A percentile compares a stretch with the other conserved stretches of the same genome.
Conservation (phyloP, 1,140 invertebrate species). For the Trigoniulus corallinus region DNA sequence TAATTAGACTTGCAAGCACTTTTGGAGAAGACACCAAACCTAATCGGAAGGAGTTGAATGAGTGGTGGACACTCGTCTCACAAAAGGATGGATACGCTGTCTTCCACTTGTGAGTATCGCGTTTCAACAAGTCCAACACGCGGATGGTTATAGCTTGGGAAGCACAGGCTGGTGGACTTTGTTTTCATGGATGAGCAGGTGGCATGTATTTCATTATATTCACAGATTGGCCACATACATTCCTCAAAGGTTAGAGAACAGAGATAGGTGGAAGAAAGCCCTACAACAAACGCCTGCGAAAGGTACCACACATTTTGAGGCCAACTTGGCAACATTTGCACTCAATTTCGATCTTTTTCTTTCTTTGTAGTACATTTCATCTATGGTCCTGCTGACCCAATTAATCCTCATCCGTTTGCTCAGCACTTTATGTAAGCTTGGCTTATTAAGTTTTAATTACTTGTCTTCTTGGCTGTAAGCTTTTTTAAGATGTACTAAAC, state of each 20-base stretch:
- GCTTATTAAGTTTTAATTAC: no score
- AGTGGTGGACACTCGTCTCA: slow-evolving; percentile 16
- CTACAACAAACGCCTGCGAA: slow-evolving; percentile 15
- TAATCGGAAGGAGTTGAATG: slow-evolving; percentile 16
- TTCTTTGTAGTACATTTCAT: slow-evolving; percentile 9
- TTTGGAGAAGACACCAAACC: slow-evolving; percentile 12
- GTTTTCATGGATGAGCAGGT: neutral
- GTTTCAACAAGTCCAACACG: no score
- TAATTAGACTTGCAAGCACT: neutral
- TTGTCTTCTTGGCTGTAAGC: neutral
- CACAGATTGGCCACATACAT: neutral
- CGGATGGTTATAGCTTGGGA: no score
- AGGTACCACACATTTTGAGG: neutral
- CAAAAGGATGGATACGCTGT: slow-evolving; percentile 16
- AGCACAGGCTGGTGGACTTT: no score
- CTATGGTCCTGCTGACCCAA: slow-evolving; percentile 20
- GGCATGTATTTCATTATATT: neutral
- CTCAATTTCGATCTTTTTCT: neutral
- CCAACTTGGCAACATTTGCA: neutral
- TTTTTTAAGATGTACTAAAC: no score
- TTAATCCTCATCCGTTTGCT: slow-evolving; percentile 17
- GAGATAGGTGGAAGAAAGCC: slow-evolving; percentile 20
- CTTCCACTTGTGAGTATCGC: slow-evolving; percentile 1
- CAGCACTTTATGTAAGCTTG: slow-evolving; percentile 16
- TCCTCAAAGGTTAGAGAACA: slow-evolving; percentile 7